phyloP scores from a whole-genome alignment of 2,797 vertebrate genomes.

The Gouania willdenowi region DNA sequence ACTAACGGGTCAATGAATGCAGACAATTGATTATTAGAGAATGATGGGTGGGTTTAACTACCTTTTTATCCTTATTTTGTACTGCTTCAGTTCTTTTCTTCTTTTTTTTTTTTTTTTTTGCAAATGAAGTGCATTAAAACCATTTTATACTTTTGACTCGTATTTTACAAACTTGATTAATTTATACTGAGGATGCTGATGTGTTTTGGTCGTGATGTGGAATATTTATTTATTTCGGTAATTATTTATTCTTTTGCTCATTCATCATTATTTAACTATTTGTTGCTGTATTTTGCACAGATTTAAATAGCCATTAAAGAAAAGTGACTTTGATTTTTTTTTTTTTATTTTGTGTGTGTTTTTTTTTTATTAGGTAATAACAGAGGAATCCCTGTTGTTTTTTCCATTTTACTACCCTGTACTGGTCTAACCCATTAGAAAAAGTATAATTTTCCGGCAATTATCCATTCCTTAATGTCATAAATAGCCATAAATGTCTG shows the following conservation, averaged over 20 bases:
- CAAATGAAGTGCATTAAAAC: conserved; percentile 40
- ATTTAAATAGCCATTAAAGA: conserved; percentile 68
- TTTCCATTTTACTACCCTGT: too few species aligned
- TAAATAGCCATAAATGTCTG: too few species aligned
- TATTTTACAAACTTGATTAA: conserved; percentile 25
- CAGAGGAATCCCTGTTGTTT: conserved; percentile 14
- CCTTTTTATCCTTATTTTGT: conserved; percentile 42
- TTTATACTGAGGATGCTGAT: conserved; percentile 32
- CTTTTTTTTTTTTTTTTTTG: conserved; percentile 46
- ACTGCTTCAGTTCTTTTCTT: conserved; percentile 18
- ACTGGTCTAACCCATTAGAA: too few species aligned
- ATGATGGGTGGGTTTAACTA: conserved; percentile 38
- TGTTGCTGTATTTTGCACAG: conserved; percentile 76
- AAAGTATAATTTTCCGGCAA: too few species aligned
- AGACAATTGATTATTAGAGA: conserved; percentile 27
- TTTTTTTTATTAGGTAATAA: conserved; percentile 10
- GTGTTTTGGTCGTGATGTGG: conserved; percentile 26
- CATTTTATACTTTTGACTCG: conserved; percentile 65
- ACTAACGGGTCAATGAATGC: conserved; percentile 33
- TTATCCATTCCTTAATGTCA: too few species aligned
- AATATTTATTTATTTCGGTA: conserved; percentile 6
- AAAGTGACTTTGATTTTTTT: conserved; percentile 41
- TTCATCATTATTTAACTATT: too few species aligned
- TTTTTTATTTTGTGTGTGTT: too few species aligned
- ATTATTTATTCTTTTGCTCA: too few species aligned